Percentiles rank a stretch among this genome's conserved stretches.
phyloP scores from a whole-genome alignment of 1,140 invertebrate genomes.

The Calephelis virginiensis region DNA sequence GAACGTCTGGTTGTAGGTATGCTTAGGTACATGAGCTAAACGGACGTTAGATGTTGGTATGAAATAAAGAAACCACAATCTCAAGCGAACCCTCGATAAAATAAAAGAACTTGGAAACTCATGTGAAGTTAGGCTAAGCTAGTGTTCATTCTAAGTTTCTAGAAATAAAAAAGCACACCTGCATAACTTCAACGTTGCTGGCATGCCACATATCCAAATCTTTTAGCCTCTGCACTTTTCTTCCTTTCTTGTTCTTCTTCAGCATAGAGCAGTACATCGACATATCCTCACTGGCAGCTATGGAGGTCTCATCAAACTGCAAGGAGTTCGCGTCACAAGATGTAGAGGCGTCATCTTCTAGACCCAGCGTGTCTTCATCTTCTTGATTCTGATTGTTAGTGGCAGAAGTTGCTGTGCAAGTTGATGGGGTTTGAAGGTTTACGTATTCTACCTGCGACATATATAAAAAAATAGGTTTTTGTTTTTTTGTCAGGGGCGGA shows the following conservation, averaged over 20 bases:
- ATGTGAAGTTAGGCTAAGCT: no score
- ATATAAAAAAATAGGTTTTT: no score
- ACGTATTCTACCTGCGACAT: constrained; percentile 45
- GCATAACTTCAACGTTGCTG: constrained; percentile 60
- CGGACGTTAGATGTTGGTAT: no score
- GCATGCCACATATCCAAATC: constrained; percentile 68
- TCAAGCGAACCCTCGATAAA: no score
- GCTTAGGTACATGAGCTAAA: no score
- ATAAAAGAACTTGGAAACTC: no score
- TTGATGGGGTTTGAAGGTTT: constrained; percentile 46
- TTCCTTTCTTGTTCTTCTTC: constrained; percentile 58
- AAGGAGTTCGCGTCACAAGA: constrained; percentile 39
- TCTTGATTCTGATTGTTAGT: constrained; percentile 38
- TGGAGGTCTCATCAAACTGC: constrained; percentile 52
- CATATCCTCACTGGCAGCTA: constrained; percentile 52
- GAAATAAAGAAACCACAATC: no score
- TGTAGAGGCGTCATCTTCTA: constrained; percentile 43
- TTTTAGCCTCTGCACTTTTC: constrained; percentile 48
- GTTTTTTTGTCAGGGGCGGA: no score
- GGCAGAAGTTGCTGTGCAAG: constrained; percentile 45
- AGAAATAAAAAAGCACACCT: constrained; percentile 34
- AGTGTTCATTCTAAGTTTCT: no score
- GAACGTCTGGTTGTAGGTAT: no score
- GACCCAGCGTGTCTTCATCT: constrained; percentile 34
- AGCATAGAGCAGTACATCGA: constrained; percentile 54